Percentiles rank a stretch among this genome's conserved stretches.
Evolutionary conservation across 2,797 vertebrate genomes (phyloP).

Genomic region (Gastrophryne carolinensis): DNA sequence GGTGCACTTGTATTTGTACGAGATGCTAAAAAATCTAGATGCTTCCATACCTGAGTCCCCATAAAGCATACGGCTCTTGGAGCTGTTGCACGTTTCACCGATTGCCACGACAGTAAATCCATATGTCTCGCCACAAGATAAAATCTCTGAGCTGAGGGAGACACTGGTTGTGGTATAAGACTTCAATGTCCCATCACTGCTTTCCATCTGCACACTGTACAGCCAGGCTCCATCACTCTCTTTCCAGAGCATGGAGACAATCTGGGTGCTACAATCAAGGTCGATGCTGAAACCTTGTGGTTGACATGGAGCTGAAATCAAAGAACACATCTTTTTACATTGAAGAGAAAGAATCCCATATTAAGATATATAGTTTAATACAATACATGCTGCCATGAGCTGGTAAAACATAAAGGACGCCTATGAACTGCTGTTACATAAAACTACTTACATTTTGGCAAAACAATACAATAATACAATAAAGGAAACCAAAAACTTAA

Average conservation of each 20-base stretch:
- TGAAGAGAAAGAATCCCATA: background rate
- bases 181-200: background rate
- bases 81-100: conserved; percentile 60
- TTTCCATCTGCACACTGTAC: background rate
- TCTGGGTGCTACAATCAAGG: conserved; percentile 10
- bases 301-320: conserved; percentile 19
- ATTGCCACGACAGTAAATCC: conserved; percentile 57
- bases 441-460: too few species aligned
- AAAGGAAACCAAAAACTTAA: too few species aligned
- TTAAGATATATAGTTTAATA: background rate
- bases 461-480: too few species aligned
- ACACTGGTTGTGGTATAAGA: background rate
- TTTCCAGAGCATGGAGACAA: background rate
- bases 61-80: background rate
- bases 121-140: conserved; percentile 67
- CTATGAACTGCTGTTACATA: too few species aligned
- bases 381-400: too few species aligned
- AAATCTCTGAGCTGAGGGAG: background rate
- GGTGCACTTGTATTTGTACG: too few species aligned
- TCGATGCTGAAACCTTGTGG: background rate
- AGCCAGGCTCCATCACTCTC: conserved; percentile 15
- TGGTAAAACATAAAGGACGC: too few species aligned
- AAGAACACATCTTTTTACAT: background rate
- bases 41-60: background rate
- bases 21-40: too few species aligned